Conservation (phyloP, 2,113 vertebrate genomes). For the Alaudala cheleensis region DNA sequence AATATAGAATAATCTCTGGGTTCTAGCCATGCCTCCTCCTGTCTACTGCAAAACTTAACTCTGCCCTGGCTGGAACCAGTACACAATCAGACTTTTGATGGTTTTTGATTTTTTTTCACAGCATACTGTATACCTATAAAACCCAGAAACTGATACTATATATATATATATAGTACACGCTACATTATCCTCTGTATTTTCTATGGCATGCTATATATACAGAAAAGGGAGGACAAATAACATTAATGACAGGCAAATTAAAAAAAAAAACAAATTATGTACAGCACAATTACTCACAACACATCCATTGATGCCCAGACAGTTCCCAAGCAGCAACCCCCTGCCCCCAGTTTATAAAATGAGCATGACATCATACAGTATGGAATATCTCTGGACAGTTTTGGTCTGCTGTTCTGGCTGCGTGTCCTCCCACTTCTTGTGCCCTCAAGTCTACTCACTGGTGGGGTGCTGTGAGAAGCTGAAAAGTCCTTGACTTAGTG, state of each 20-base stretch:
- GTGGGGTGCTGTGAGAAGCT: background rate
- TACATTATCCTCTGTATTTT: background rate
- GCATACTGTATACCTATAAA: background rate
- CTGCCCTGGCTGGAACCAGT: background rate
- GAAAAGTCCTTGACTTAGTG: background rate
- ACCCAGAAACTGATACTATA: background rate
- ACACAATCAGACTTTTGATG: background rate
- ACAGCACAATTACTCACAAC: background rate
- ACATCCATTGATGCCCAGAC: background rate
- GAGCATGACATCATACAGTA: fast-evolving
- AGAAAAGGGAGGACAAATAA: background rate
- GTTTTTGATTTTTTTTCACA: background rate
- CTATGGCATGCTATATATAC: background rate
- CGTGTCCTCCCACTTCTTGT: background rate
- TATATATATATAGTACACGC: background rate
- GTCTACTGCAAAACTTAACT: background rate
- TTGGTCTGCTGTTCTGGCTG: too few relatives aligned
- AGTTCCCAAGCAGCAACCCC: background rate
- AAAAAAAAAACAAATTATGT: background rate
- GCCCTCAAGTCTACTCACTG: background rate
- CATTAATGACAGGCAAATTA: background rate
- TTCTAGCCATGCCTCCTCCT: background rate
- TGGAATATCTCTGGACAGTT: background rate
- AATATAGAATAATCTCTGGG: background rate
- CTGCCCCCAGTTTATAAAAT: background rate